Percentiles rank a stretch among this genome's conserved stretches.
phyloP scores from a whole-genome alignment of 2,113 vertebrate genomes.

The Rissa tridactyla region DNA sequence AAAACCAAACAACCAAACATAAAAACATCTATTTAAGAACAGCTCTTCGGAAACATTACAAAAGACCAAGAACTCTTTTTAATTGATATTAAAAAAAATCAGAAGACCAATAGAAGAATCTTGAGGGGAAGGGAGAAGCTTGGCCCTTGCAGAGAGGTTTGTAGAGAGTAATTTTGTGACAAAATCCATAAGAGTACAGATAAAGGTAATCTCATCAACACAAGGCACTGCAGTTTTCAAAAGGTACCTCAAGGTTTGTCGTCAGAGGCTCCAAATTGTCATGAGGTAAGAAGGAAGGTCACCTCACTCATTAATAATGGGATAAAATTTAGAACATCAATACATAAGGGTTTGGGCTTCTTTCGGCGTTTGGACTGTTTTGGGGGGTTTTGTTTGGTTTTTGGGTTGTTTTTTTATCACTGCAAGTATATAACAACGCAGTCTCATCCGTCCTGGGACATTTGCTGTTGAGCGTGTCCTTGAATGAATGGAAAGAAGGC shows the following conservation, averaged over 20 bases:
- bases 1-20: background rate
- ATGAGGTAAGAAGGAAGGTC: background rate
- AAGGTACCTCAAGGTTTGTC: background rate
- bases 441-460: background rate
- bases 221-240: background rate
- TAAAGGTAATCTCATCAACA: background rate
- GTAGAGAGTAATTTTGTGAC: background rate
- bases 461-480: background rate
- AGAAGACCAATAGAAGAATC: background rate
- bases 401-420: background rate
- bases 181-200: background rate
- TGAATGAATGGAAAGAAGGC: background rate
- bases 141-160: background rate
- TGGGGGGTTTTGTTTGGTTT: background rate
- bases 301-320: background rate
- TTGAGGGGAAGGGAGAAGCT: background rate
- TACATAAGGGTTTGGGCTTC: background rate
- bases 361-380: background rate
- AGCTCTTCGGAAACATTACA: background rate
- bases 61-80: background rate
- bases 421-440: background rate
- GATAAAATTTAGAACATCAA: background rate
- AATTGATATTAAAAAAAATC: background rate
- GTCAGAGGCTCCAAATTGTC: background rate
- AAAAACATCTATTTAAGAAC: background rate